Evolutionary conservation across 2,797 vertebrate species (phyloP).

Genomic region (Myotis daubentonii): DNA sequence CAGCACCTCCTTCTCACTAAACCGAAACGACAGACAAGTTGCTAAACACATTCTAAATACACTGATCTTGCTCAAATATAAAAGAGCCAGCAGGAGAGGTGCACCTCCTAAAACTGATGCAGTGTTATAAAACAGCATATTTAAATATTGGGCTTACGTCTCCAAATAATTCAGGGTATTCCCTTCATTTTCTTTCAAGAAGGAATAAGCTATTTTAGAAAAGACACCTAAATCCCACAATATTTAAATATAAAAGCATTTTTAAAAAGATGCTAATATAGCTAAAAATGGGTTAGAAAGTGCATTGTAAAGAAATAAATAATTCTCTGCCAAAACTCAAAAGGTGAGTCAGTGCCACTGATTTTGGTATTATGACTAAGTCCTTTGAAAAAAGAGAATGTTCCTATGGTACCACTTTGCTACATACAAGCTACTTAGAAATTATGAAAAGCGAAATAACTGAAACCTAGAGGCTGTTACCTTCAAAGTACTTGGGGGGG

Average conservation of each 20-base stretch:
- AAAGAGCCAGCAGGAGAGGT: slow-evolving; percentile 71
- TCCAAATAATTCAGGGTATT: slow-evolving; percentile 75
- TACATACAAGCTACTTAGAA: slow-evolving; percentile 66
- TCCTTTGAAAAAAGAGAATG: slow-evolving; percentile 55
- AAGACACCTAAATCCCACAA: slow-evolving; percentile 74
- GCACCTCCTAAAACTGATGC: slow-evolving; percentile 78
- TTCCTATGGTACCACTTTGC: slow-evolving; percentile 13
- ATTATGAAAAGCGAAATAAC: slow-evolving; percentile 52
- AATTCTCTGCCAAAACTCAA: slow-evolving; percentile 80
- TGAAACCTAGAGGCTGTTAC: slow-evolving; percentile 53
- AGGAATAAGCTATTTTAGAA: slow-evolving; percentile 65
- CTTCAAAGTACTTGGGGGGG: slow-evolving; percentile 63
- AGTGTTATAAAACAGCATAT: slow-evolving; percentile 70
- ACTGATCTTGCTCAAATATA: slow-evolving; percentile 72
- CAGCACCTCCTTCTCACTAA: slow-evolving; percentile 72
- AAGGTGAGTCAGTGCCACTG: slow-evolving; percentile 60
- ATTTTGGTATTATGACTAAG: slow-evolving; percentile 58
- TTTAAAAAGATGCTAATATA: slow-evolving; percentile 72
- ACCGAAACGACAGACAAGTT: slow-evolving; percentile 62
- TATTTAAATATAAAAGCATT: slow-evolving; percentile 75
- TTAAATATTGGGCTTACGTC: slow-evolving; percentile 76
- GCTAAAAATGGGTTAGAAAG: slow-evolving; percentile 84
- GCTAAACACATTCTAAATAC: slow-evolving; percentile 62
- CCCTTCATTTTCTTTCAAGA: slow-evolving; percentile 62
- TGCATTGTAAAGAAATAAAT: slow-evolving; percentile 83